phyloP scores from a whole-genome alignment of 2,797 vertebrate species.

The Eleutherodactylus coqui region DNA sequence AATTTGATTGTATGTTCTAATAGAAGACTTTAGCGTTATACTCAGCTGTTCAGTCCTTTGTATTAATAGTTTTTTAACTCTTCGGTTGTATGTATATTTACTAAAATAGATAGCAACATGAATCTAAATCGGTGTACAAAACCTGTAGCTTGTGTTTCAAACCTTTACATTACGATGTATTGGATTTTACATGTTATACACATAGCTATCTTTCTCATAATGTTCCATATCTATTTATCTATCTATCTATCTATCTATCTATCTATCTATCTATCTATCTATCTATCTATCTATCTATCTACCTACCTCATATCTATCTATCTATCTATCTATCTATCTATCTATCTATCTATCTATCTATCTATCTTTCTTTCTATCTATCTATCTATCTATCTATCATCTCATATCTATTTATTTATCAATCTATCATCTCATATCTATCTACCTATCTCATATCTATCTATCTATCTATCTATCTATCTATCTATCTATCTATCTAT shows the following conservation, averaged over 20 bases:
- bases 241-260: neutral
- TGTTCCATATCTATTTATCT: neutral
- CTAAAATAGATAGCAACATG: neutral
- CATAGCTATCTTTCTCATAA: neutral
- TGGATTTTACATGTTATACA: neutral
- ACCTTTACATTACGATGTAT: neutral
- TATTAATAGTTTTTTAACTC: neutral
- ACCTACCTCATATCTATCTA: too few species aligned
- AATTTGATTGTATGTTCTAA: neutral
- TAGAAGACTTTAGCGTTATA: too few species aligned
- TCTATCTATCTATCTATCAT: neutral
- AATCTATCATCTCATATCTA: neutral
- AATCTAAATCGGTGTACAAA: neutral
- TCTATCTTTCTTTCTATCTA: neutral
- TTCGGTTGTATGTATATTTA: neutral
- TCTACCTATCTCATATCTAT: neutral
- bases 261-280: neutral
- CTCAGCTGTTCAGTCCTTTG: neutral
- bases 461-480: neutral
- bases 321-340: neutral
- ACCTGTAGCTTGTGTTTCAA: neutral
- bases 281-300: too few species aligned
- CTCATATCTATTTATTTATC: neutral
- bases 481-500: slow-evolving; percentile 10
- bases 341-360: neutral